Evolutionary conservation across 2,888 invertebrate species (phyloP).

Genomic region (Anthophora plumipes): DNA sequence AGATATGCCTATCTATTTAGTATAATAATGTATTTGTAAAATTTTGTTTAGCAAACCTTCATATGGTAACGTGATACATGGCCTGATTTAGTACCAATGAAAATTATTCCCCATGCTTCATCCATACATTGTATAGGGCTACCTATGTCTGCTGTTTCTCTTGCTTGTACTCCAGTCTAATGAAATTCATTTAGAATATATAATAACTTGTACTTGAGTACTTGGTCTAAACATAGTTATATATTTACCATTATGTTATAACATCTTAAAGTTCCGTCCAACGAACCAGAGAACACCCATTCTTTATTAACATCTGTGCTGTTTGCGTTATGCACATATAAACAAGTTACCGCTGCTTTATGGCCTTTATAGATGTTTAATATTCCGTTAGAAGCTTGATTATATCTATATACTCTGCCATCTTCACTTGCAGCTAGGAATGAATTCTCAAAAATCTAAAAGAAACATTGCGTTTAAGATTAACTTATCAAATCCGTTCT

Average conservation of each 20-base stretch:
- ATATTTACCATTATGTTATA: conserved; percentile 86
- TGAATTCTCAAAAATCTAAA: conserved; percentile 87
- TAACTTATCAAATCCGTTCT: background rate
- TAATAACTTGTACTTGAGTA: background rate
- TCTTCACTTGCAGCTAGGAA: conserved; percentile 88
- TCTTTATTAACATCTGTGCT: conserved; percentile 83
- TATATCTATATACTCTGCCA: conserved; percentile 88
- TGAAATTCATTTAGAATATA: conserved; percentile 67
- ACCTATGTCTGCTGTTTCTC: conserved; percentile 86
- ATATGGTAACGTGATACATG: conserved; percentile 89
- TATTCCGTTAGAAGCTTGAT: conserved; percentile 85
- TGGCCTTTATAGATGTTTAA: conserved; percentile 87
- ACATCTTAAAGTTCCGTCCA: conserved; percentile 87
- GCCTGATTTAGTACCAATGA: conserved; percentile 90
- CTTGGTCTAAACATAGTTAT: background rate
- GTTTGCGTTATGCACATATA: conserved; percentile 85
- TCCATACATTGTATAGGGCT: conserved; percentile 91
- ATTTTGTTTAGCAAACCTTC: conserved; percentile 85
- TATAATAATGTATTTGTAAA: conserved; percentile 1
- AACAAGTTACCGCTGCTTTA: conserved; percentile 87
- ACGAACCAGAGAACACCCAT: conserved; percentile 87
- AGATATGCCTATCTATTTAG: background rate
- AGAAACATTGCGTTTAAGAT: conserved; percentile 66
- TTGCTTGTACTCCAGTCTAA: conserved; percentile 86
- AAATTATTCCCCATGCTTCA: conserved; percentile 89